Evolutionary conservation across 2,888 invertebrate genomes (phyloP).

Genomic region (Plusia festucae): DNA sequence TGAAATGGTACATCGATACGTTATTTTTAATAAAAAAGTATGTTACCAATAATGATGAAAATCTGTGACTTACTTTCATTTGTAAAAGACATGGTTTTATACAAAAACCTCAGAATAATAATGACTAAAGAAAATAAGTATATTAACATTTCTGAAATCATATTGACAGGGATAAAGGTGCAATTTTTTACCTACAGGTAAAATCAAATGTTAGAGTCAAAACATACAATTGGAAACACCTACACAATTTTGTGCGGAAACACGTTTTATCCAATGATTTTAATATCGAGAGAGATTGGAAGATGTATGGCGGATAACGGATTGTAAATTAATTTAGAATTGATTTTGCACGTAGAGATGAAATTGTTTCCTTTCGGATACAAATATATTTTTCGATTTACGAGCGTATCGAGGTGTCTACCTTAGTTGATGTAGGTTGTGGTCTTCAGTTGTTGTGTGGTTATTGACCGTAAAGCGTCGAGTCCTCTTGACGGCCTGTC

Average conservation of each 20-base stretch:
- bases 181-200: conserved; percentile 4
- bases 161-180: background rate
- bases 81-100: background rate
- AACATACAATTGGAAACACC: conserved; percentile 2
- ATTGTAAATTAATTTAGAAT: conserved; percentile 76
- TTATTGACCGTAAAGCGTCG: conserved; percentile 69
- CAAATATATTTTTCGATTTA: conserved; percentile 77
- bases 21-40: background rate
- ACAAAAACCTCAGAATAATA: conserved; percentile 1
- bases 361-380: conserved; percentile 76
- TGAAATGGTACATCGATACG: background rate
- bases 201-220: background rate
- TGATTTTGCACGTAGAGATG: conserved; percentile 76
- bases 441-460: conserved; percentile 70
- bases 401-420: conserved; percentile 60
- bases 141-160: background rate
- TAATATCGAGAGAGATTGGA: conserved; percentile 8
- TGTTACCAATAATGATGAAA: background rate
- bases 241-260: conserved; percentile 3
- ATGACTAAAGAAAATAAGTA: background rate
- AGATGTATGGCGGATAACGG: conserved; percentile 67
- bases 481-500: conserved; percentile 29
- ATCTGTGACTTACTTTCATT: background rate
- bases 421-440: conserved; percentile 77
- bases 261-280: conserved; percentile 1